These are phyloP conservation scores for Coluber constrictor DNA, from an alignment of 2,797 vertebrate species.

Conservation along the genomic window DNA sequence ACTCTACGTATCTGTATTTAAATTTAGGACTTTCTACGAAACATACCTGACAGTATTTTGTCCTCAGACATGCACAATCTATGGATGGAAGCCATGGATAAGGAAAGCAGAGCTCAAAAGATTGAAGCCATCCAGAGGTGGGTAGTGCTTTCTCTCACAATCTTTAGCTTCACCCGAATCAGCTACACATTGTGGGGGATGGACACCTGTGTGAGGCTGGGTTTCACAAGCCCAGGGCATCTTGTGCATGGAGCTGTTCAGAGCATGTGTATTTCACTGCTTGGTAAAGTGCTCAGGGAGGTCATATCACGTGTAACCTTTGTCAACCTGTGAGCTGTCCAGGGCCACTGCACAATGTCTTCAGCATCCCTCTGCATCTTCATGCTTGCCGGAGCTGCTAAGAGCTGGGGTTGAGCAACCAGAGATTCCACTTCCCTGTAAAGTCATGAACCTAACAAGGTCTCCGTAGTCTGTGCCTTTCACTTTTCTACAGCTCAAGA, in stretches of 20 bases:
- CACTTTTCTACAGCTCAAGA: background rate
- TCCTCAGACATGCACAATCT: constrained; percentile 75
- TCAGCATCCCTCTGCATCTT: background rate
- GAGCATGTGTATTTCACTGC: background rate
- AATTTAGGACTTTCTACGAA: constrained; percentile 80
- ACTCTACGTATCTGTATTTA: constrained; percentile 67
- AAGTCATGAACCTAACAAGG: background rate
- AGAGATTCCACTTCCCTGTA: background rate
- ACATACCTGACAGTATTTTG: constrained; percentile 79
- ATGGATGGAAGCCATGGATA: constrained; percentile 77
- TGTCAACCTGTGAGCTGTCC: background rate
- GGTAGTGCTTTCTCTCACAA: constrained; percentile 14
- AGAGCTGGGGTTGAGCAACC: background rate
- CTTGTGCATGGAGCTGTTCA: background rate
- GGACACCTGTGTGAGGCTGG: background rate
- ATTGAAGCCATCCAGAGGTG: constrained; percentile 72
- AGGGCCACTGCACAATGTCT: background rate
- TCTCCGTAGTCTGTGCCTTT: background rate
- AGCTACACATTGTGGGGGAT: background rate
- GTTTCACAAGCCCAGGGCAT: background rate
- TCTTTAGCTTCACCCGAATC: background rate
- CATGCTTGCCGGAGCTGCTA: background rate
- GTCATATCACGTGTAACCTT: background rate
- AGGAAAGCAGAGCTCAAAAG: constrained; percentile 64
- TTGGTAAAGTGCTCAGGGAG: background rate